phyloP scores from a whole-genome alignment of 2,888 invertebrate species.

The Lasiommata megera region DNA sequence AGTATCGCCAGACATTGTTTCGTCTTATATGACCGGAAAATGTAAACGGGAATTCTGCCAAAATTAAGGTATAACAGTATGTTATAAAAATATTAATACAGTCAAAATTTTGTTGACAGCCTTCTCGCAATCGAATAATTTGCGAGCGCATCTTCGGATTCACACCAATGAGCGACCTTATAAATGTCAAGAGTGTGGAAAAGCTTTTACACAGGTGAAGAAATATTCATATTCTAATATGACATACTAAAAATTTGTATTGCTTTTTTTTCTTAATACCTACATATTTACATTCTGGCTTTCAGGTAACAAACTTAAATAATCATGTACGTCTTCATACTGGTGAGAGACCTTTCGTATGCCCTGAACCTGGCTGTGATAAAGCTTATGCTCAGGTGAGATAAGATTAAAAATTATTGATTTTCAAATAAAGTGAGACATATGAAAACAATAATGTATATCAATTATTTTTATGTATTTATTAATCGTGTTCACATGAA shows the following conservation, averaged over 20 bases:
- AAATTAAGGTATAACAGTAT: too few relatives aligned
- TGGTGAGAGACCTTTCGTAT: conserved; percentile 74
- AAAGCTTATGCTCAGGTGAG: conserved; percentile 75
- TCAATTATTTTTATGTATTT: too few relatives aligned
- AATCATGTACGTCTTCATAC: conserved; percentile 78
- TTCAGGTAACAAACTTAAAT: conserved; percentile 74
- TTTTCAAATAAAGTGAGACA: too few relatives aligned
- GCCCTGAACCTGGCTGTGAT: conserved; percentile 72
- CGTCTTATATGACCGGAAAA: too few relatives aligned
- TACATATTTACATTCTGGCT: conserved; percentile 8
- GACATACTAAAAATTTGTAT: too few relatives aligned
- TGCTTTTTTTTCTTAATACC: too few relatives aligned
- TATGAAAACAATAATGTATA: too few relatives aligned
- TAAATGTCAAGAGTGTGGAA: conserved; percentile 74
- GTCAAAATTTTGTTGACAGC: conserved; percentile 48
- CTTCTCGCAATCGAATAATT: conserved; percentile 76
- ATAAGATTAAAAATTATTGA: not conserved
- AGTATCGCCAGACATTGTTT: too few relatives aligned
- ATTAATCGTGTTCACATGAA: too few relatives aligned
- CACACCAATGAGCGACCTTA: conserved; percentile 78
- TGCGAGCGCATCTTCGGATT: conserved; percentile 75
- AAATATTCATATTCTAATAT: not conserved
- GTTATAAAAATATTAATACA: not conserved
- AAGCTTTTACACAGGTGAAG: conserved; percentile 76
- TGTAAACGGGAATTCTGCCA: too few relatives aligned